Evolutionary conservation across 2,888 invertebrate species (phyloP).

Genomic region (Lasioglossum calceatum): DNA sequence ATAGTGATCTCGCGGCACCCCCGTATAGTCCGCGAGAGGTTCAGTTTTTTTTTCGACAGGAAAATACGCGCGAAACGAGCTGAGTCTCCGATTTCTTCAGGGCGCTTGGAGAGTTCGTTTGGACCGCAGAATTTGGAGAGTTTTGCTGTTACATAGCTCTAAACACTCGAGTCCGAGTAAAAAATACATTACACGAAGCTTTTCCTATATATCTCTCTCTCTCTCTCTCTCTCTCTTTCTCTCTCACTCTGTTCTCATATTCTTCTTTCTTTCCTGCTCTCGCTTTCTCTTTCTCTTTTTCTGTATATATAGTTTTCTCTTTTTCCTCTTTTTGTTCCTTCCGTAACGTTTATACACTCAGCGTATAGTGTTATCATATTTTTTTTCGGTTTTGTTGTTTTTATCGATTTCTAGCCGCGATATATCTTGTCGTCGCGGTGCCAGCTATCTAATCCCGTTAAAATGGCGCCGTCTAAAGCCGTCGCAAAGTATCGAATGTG

Average conservation of each 20-base stretch:
- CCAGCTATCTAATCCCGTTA: conserved; percentile 66
- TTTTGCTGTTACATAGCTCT: conserved; percentile 62
- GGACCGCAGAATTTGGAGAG: conserved; percentile 66
- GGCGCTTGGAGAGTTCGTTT: conserved; percentile 44
- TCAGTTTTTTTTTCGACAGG: not conserved
- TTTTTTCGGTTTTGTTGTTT: conserved; percentile 52
- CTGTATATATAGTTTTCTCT: conserved; percentile 34
- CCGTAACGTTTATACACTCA: conserved; percentile 74
- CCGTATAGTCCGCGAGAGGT: not conserved
- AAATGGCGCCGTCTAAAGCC: conserved; percentile 60
- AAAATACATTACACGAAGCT: conserved; percentile 78
- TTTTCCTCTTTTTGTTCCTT: conserved; percentile 30
- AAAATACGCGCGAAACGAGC: conserved; percentile 10
- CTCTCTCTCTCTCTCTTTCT: conserved; percentile 15
- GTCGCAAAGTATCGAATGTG: conserved; percentile 63
- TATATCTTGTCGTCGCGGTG: conserved; percentile 70
- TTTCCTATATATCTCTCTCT: conserved; percentile 65
- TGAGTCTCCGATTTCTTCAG: conserved; percentile 38
- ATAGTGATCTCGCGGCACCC: conserved; percentile 5
- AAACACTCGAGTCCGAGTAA: conserved; percentile 75
- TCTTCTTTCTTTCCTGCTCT: not conserved
- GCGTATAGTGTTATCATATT: conserved; percentile 65
- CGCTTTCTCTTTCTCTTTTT: conserved; percentile 18
- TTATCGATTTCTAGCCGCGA: conserved; percentile 70
- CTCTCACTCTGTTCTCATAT: not conserved